A percentile compares a stretch with the other conserved stretches of the same genome.
phyloP scores from a whole-genome alignment of 2,797 vertebrate species.

The Emydoidea blandingii region DNA sequence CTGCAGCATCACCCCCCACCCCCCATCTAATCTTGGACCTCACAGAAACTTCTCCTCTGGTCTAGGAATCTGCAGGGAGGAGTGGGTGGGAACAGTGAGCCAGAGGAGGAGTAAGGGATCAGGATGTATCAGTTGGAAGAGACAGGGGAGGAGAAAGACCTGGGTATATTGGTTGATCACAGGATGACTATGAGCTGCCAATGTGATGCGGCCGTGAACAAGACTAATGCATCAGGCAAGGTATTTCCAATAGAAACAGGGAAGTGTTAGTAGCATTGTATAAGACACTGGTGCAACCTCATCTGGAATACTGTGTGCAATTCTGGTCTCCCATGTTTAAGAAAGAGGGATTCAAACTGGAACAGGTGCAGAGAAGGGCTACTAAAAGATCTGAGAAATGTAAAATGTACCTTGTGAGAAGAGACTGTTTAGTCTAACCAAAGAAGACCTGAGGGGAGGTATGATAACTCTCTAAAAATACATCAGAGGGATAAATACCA shows the following conservation, averaged over 20 bases:
- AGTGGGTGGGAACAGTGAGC: neutral
- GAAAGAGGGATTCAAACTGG: too few species aligned
- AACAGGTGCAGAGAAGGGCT: too few species aligned
- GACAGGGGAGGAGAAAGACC: neutral
- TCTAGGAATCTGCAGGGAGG: neutral
- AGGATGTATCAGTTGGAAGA: neutral
- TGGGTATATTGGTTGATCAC: neutral
- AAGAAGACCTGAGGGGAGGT: neutral
- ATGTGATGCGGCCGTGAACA: neutral
- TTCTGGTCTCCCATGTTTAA: too few species aligned
- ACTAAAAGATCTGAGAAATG: too few species aligned
- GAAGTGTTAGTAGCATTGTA: neutral
- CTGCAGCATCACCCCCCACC: neutral
- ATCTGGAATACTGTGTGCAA: too few species aligned
- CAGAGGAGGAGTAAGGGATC: neutral
- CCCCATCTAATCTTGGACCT: rapidly evolving
- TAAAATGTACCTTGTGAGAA: too few species aligned
- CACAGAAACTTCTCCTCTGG: neutral
- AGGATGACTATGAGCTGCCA: neutral
- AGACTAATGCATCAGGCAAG: neutral
- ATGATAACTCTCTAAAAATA: neutral
- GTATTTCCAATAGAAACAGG: neutral
- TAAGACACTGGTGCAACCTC: too few species aligned
- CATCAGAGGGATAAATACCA: neutral
- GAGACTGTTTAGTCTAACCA: too few species aligned